Evolutionary conservation across 2,888 invertebrate genomes (phyloP), one percentile per base, ranked within the genome.

Genomic region (Orthonevra nobilis): DNA sequence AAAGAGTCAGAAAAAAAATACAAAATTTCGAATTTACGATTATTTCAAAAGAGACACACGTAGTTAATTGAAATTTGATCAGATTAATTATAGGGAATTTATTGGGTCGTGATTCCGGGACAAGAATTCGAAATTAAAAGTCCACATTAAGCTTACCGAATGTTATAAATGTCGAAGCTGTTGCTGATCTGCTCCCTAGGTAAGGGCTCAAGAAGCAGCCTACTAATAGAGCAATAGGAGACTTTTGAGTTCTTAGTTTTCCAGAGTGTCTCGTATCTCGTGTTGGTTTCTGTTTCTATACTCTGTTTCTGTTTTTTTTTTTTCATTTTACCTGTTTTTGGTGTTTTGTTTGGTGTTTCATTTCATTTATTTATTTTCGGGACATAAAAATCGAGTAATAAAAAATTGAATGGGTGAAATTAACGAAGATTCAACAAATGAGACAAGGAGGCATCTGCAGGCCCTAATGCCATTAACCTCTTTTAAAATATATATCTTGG

Each of bases 41-140:
- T 54, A 48, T 56, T 36, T 30, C 30, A 48, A 23, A 28, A 69
- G 34, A 44, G 73, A 56, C 61, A 56, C 69, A 54, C 17, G 26
- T 38, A 42, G 48, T 75, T 69, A 69, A 75, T 75, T 69, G 61
- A 56, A 75, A 63, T 75, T 75, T 69, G 69, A 69, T 75, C 69
- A 75, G 69, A 75, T 58, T 63, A 56, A 69, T 69, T 52, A 63
- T 56, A 36, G 44, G 63, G 28, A 69, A 75, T 75, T 63, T 56
- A 75, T 75, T 56, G 61, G 34, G 52, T 68, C 44, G 46, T 74
- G 44, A 74, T 61, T 68, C 38, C 52, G 46, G 54, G 48, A 61
- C 61, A 54, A 61, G 68, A 61, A 60, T 63, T 68, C 48, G 15
- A 48, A 61, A 64, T 60, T 52, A 61, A 52, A 60, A 56, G 38